Evolutionary conservation across 2,113 vertebrate genomes (phyloP), one percentile per base, ranked within the genome.

Genomic region (Elanus axillaris): DNA sequence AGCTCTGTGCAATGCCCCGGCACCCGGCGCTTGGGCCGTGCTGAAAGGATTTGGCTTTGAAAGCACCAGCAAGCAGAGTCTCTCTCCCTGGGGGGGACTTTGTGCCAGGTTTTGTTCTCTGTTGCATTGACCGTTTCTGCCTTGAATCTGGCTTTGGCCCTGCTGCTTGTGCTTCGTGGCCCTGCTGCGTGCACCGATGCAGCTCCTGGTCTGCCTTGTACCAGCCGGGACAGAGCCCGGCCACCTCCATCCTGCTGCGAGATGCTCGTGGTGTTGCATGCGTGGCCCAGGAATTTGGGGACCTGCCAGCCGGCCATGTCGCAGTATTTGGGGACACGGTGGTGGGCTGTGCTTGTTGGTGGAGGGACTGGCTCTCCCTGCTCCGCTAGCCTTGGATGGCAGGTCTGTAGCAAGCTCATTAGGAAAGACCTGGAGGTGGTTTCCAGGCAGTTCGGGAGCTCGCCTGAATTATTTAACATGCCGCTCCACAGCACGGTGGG

Each of bases 371-470:
- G 38, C 16, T n/a, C 55, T 43, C 12, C 59, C 40, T 3, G 22
- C 32, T 87, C 62, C 47, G 3, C 53, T 11, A 36, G 58, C 68
- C 63, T 42, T 36, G 62, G 72, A 34, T 9, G 2, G 42, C 9
- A 2, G 58, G 81, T 74, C 94, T 5, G 0, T 50, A 66, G 68
- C 1, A 59, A 60, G 78, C 94, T 94, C 93, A 58, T 86, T 92
- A 93, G 73, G 78, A 89, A 63, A 75, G 88, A 92, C 60, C 75
- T 76, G 75, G 78, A 93, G 95, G 88, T 90, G 83, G 78, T 93
- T 93, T 93, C 67, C 47, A 87, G 90, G 73, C 92, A 32, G 73
- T 90, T 91, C 82, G 83, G 88, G 80, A 76, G 58, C 48, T 73
- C 9, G 0, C 20, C 52, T 95, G 90, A 95, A 96, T 96, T 93